Evolutionary conservation across 1,140 invertebrate genomes (phyloP).

Genomic region (Phymorhynchus buccinoides): DNA sequence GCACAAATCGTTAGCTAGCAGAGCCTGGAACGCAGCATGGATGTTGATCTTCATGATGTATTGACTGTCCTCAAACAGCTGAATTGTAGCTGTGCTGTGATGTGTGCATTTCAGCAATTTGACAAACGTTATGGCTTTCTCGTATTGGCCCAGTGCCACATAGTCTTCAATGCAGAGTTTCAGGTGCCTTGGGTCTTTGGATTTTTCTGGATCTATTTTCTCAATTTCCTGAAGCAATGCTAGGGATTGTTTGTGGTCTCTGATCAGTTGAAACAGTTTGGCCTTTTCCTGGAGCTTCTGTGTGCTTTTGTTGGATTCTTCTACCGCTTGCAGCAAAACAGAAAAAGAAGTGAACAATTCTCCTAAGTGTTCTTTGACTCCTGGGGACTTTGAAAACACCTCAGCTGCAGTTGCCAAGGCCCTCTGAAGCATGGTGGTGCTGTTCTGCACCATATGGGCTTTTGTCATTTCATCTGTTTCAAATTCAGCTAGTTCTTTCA

Average conservation of each 20-base stretch:
- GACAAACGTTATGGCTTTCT: slow-evolving; percentile 6
- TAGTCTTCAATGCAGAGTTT: slow-evolving; percentile 28
- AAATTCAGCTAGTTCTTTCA: background rate
- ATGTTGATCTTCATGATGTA: slow-evolving; percentile 17
- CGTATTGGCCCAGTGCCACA: background rate
- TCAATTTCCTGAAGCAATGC: slow-evolving; percentile 15
- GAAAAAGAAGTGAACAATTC: slow-evolving; percentile 21
- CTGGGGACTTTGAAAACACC: slow-evolving; percentile 3
- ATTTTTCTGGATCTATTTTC: background rate
- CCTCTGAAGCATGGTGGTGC: slow-evolving; percentile 1
- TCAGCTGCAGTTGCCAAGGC: background rate
- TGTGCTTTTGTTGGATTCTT: background rate
- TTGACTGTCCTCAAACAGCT: slow-evolving; percentile 17
- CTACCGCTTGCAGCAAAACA: background rate
- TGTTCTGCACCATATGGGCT: background rate
- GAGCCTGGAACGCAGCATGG: background rate
- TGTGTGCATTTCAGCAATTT: slow-evolving; percentile 4
- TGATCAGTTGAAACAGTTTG: background rate
- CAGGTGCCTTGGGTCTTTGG: slow-evolving; percentile 18
- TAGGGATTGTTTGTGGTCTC: slow-evolving; percentile 5
- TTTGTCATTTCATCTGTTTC: slow-evolving; percentile 16
- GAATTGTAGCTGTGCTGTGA: background rate
- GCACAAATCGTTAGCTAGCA: background rate
- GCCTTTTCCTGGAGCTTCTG: slow-evolving; percentile 10
- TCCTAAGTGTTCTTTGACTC: background rate